These are phyloP conservation scores for Euplexia lucipara DNA, from an alignment of 2,888 invertebrate species.

Conservation along the genomic window DNA sequence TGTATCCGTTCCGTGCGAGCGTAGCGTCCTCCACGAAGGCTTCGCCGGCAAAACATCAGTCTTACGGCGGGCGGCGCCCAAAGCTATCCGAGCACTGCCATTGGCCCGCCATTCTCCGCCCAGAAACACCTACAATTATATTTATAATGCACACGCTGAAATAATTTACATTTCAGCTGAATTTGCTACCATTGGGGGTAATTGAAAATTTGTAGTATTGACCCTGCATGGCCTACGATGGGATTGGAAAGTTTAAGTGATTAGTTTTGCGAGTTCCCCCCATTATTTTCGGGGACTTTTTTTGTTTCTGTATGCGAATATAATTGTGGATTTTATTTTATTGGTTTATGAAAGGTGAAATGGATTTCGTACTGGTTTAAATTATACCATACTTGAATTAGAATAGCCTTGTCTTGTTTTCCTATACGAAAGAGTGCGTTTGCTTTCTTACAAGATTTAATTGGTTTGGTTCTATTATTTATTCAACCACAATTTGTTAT, in stretches of 20 bases:
- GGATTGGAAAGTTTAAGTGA: constrained; percentile 77
- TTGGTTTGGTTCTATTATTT: background rate
- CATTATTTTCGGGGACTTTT: constrained; percentile 51
- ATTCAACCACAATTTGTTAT: no score
- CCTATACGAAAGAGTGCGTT: background rate
- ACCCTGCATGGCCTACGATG: constrained; percentile 82
- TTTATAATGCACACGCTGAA: constrained; percentile 90
- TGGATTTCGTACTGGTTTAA: background rate
- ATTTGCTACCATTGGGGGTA: constrained; percentile 89
- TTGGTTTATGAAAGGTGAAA: constrained; percentile 9
- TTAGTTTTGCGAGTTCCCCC: constrained; percentile 75
- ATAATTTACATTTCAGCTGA: constrained; percentile 91
- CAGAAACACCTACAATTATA: constrained; percentile 89
- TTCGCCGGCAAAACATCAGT: constrained; percentile 88
- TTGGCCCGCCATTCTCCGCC: constrained; percentile 84
- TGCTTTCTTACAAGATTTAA: background rate
- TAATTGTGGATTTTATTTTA: constrained; percentile 32
- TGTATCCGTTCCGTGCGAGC: constrained; percentile 60
- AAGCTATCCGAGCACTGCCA: constrained; percentile 74
- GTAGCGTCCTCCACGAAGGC: constrained; percentile 82
- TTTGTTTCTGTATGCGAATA: constrained; percentile 25
- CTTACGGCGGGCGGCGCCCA: constrained; percentile 86
- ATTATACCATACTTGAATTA: constrained; percentile 2
- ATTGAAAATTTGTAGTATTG: constrained; percentile 91
- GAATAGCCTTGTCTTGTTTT: background rate